phyloP scores from a whole-genome alignment of 2,888 invertebrate genomes.

The Troides helena region DNA sequence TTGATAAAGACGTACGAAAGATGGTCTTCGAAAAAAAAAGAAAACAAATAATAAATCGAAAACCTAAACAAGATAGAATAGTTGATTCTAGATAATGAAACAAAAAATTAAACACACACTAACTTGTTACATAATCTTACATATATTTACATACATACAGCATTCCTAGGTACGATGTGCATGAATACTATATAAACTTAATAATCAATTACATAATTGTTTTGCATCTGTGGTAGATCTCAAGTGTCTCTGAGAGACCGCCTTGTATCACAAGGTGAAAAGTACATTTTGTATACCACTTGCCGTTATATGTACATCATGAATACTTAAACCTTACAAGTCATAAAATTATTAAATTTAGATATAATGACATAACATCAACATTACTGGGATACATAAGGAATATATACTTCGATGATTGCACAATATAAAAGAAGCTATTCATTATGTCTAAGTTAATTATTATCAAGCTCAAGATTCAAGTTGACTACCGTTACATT shows the following conservation, averaged over 20 bases:
- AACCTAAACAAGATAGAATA: no score
- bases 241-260: not conserved
- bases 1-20: not conserved
- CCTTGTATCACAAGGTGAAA: not conserved
- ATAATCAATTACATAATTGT: not conserved
- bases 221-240: not conserved
- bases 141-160: not conserved
- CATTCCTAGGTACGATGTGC: not conserved
- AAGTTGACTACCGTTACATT: no score
- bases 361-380: not conserved
- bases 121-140: not conserved
- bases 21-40: no score
- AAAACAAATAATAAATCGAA: no score
- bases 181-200: not conserved
- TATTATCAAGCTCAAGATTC: no score
- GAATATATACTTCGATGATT: no score
- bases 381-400: no score
- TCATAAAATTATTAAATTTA: not conserved
- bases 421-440: no score
- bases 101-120: no score
- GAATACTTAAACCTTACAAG: not conserved
- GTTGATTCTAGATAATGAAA: no score
- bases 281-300: not conserved
- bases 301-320: not conserved
- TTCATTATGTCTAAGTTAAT: no score